phyloP scores from a whole-genome alignment of 1,140 invertebrate genomes.

The Tetragonula clypearis region DNA sequence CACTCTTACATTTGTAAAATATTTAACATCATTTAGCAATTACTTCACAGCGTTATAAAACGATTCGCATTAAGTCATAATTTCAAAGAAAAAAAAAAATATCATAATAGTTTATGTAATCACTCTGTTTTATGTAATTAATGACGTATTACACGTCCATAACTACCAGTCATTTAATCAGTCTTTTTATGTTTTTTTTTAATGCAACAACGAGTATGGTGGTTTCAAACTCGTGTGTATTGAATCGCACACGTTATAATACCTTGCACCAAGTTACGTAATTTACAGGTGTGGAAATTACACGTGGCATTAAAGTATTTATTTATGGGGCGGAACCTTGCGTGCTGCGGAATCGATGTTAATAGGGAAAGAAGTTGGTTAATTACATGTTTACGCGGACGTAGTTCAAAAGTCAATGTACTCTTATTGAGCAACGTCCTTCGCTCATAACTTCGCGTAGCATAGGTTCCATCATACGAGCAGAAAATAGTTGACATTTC shows the following conservation, averaged over 20 bases:
- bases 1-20: background rate
- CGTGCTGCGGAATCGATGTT: slow-evolving; percentile 12
- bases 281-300: slow-evolving; percentile 24
- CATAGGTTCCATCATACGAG: background rate
- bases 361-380: slow-evolving; percentile 20
- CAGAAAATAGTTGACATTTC: background rate
- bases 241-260: background rate
- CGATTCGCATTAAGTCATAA: background rate
- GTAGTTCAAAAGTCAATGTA: slow-evolving; percentile 33
- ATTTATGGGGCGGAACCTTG: slow-evolving; percentile 17
- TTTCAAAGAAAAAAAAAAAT: background rate
- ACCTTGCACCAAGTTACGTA: background rate
- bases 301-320: slow-evolving; percentile 15
- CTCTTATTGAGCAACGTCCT: background rate
- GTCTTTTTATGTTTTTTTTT: background rate
- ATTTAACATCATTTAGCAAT: background rate
- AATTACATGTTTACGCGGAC: slow-evolving; percentile 19
- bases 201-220: background rate
- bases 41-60: background rate
- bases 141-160: background rate
- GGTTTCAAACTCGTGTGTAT: background rate
- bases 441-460: background rate
- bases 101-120: background rate
- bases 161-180: background rate
- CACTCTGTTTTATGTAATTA: background rate